Evolutionary conservation across 2,888 invertebrate genomes (phyloP), one percentile per base, ranked within the genome.

Genomic region (Cheilosia vernalis): DNA sequence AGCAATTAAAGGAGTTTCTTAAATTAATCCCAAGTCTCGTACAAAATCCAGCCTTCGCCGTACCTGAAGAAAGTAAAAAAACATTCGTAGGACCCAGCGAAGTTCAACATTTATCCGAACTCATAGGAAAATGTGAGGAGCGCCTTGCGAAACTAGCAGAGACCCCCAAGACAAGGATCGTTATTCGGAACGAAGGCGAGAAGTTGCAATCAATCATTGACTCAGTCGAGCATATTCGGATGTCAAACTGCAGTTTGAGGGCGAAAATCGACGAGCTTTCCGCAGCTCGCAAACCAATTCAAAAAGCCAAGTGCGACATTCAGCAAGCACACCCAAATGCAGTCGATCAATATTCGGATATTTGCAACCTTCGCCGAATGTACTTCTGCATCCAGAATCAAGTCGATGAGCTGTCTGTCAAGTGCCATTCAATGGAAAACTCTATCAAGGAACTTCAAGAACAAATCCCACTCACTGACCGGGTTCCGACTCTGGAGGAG

Each of bases 311-410:
- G 19, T 24, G 72, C 5, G 30, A 60, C 2, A 60, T 15, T 10
- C 24, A 44, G 6, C 17, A n/a, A 21, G 51, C 15, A n/a, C 77
- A 63, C 27, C 42, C 67, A 15, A 30, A 72, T 1, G 7, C 19
- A 4, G 44, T 58, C 4, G 24, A 72, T 1, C 33, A 19, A 10
- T 30, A 77, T 7, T 76, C 72, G 4, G 81, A 77, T 4, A 21
- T 81, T 1, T 85, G 81, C 27, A 49, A 47, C 1, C 66, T 85
- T 4, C 80, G 66, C 1, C 55, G n/a, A 37, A 49, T 63, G 40
- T 72, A 30, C 27, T 77, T 47, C 40, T 21, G 15, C 5, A 0
- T 85, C 1, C 42, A 85, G n/a, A 67, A 77, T 2, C 44, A 77
- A n/a, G 44, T 77, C 2, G 77, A 77, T 2, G 56, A 85, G 21